Percentiles rank a stretch among this genome's conserved stretches.
phyloP scores from a whole-genome alignment of 2,113 vertebrate genomes.

The Pseudopipra pipra region DNA sequence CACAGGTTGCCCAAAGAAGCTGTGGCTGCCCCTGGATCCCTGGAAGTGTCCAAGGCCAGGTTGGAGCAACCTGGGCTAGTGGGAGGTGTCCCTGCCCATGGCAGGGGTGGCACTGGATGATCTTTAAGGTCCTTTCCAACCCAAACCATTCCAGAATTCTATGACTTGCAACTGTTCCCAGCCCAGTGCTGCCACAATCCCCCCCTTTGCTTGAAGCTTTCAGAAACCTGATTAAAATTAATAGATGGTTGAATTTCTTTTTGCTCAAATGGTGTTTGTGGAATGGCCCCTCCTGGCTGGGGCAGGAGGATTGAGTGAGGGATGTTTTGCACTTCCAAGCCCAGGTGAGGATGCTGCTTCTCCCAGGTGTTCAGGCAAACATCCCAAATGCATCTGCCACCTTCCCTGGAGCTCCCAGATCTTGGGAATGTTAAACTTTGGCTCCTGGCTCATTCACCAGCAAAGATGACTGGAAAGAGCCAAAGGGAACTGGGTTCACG shows the following conservation, averaged over 20 bases:
- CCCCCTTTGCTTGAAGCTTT: background rate
- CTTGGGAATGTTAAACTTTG: background rate
- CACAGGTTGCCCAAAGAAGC: background rate
- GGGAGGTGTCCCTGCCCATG: background rate
- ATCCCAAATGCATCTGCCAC: background rate
- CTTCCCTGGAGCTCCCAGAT: background rate
- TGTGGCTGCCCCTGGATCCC: background rate
- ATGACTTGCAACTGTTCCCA: background rate
- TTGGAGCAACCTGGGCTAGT: background rate
- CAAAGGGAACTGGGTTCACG: background rate
- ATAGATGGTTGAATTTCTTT: background rate
- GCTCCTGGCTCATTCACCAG: background rate
- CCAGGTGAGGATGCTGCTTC: background rate
- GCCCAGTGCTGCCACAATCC: background rate
- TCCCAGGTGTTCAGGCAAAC: background rate
- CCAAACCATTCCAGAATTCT: background rate
- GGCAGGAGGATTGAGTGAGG: background rate
- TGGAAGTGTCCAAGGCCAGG: background rate
- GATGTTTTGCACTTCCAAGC: background rate
- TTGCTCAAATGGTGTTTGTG: background rate
- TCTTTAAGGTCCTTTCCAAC: background rate
- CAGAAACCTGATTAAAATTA: background rate
- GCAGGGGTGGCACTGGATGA: rapidly evolving
- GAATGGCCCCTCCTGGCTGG: background rate
- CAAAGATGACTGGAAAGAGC: background rate